Evolutionary conservation across 2,888 invertebrate genomes (phyloP).

Genomic region (Dichetophora obliterata): DNA sequence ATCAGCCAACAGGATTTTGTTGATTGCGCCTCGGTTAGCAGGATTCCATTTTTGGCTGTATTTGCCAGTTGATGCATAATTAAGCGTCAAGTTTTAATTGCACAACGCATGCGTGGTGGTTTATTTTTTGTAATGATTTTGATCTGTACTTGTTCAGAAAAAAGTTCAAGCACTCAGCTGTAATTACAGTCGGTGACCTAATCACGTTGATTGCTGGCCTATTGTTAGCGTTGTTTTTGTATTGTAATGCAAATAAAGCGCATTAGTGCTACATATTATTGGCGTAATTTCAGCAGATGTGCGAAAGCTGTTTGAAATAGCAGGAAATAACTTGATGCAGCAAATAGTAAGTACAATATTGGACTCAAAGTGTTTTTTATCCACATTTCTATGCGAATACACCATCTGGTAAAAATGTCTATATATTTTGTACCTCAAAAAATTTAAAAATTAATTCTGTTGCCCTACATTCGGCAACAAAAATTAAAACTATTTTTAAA

Average conservation of each 20-base stretch:
- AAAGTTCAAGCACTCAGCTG: not conserved
- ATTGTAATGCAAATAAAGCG: not conserved
- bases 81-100: not conserved
- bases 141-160: not conserved
- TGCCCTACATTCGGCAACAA: too few relatives aligned
- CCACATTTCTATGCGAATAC: too few relatives aligned
- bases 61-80: not conserved
- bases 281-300: not conserved
- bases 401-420: too few relatives aligned
- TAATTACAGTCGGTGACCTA: not conserved
- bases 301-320: not conserved
- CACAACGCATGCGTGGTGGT: not conserved
- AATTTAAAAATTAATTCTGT: too few relatives aligned
- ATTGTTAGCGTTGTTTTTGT: not conserved
- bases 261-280: not conserved
- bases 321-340: too few relatives aligned
- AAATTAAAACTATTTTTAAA: too few relatives aligned
- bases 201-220: not conserved
- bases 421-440: too few relatives aligned
- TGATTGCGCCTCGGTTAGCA: not conserved
- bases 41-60: not conserved
- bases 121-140: slow-evolving; percentile 2
- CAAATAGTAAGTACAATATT: too few relatives aligned
- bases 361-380: too few relatives aligned
- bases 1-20: not conserved